Evolutionary conservation across 2,797 vertebrate species (phyloP).

Genomic region (Aselliscus stoliczkanus): DNA sequence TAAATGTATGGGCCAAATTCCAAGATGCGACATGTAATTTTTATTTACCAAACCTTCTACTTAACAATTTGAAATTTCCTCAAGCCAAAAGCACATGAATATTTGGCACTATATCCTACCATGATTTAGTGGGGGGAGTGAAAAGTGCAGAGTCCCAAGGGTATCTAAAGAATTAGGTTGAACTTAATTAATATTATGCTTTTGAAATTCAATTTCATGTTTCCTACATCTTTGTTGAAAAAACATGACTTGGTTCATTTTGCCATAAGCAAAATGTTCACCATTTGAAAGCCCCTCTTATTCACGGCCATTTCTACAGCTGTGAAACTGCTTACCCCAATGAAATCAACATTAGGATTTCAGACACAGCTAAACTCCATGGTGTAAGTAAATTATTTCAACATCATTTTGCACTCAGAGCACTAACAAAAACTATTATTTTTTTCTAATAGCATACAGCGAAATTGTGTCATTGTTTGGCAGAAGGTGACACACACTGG

Average conservation of each 20-base stretch:
- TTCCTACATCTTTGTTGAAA: not conserved
- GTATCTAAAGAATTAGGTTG: not conserved
- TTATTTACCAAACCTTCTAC: not conserved
- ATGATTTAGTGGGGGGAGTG: not conserved
- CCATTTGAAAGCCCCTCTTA: not conserved
- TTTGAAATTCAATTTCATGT: not conserved
- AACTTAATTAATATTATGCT: not conserved
- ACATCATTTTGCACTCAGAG: not conserved
- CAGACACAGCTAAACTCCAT: not conserved
- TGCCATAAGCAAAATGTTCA: not conserved
- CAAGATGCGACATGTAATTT: not conserved
- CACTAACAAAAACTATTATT: not conserved
- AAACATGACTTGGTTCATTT: not conserved
- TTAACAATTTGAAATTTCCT: slow-evolving; percentile 9
- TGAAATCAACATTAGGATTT: slow-evolving; percentile 2
- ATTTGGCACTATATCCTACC: not conserved
- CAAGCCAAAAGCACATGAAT: not conserved
- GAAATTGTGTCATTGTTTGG: not conserved
- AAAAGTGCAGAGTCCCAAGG: not conserved
- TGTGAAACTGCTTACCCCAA: not conserved
- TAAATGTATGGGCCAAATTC: not conserved
- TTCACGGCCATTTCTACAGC: not conserved
- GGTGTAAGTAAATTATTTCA: slow-evolving; percentile 1
- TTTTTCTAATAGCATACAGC: not conserved
- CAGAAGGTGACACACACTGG: not conserved